These are phyloP conservation scores for Eristalinus aeneus DNA, from an alignment of 2,888 invertebrate genomes.

Conservation along the genomic window DNA sequence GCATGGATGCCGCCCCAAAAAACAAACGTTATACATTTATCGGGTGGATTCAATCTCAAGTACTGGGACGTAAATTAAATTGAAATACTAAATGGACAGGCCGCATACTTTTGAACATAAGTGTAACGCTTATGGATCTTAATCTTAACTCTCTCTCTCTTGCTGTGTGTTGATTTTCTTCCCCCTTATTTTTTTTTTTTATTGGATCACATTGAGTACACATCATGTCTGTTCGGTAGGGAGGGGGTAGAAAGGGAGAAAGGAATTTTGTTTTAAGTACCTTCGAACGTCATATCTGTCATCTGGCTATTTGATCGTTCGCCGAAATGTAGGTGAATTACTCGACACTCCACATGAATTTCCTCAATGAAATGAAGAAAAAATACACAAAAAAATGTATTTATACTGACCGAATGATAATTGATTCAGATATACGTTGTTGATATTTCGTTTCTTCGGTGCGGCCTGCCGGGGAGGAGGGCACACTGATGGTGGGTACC, in stretches of 20 bases:
- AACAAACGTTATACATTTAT: slow-evolving; percentile 30
- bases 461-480: neutral
- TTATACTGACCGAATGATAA: slow-evolving; percentile 45
- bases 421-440: slow-evolving; percentile 59
- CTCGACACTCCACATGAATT: slow-evolving; percentile 43
- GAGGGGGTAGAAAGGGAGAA: neutral
- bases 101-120: slow-evolving; percentile 55
- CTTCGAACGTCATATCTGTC: slow-evolving; percentile 60
- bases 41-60: slow-evolving; percentile 55
- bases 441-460: slow-evolving; percentile 42
- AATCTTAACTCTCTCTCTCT: slow-evolving; percentile 32
- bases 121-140: slow-evolving; percentile 32
- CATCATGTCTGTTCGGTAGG: neutral
- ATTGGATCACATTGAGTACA: slow-evolving; percentile 5
- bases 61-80: slow-evolving; percentile 55
- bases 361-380: slow-evolving; percentile 14
- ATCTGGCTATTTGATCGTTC: slow-evolving; percentile 57
- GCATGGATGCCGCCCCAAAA: neutral
- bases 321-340: slow-evolving; percentile 67
- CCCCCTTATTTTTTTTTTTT: neutral
- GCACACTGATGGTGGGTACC: neutral
- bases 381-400: neutral
- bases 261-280: slow-evolving; percentile 6
- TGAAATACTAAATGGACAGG: slow-evolving; percentile 55
- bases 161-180: slow-evolving; percentile 27